Evolutionary conservation across 2,888 invertebrate genomes (phyloP).

Genomic region (Meiosimyza decipiens): DNA sequence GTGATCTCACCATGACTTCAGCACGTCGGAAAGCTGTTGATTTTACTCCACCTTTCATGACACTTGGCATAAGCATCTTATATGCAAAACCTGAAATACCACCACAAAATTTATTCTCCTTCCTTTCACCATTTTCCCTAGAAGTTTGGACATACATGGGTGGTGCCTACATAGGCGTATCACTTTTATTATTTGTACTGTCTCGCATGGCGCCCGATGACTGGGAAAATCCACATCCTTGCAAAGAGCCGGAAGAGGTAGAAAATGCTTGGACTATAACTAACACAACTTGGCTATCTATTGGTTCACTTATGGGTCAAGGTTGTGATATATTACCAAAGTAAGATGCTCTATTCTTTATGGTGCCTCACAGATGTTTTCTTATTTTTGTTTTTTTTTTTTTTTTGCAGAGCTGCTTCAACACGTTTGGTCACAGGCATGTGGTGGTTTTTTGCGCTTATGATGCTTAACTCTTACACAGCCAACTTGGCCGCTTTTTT

Average conservation of each 20-base stretch:
- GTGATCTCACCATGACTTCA: slow-evolving; percentile 95
- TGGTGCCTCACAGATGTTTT: background rate
- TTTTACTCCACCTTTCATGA: slow-evolving; percentile 98
- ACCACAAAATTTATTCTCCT: slow-evolving; percentile 85
- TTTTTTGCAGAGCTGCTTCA: slow-evolving; percentile 78
- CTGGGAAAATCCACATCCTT: slow-evolving; percentile 94
- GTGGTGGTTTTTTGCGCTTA: slow-evolving; percentile 95
- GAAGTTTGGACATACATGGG: slow-evolving; percentile 94
- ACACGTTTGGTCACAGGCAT: slow-evolving; percentile 88
- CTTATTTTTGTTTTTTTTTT: background rate
- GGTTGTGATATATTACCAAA: slow-evolving; percentile 93
- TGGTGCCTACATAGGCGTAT: slow-evolving; percentile 85
- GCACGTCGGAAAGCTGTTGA: slow-evolving; percentile 88
- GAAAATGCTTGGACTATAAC: slow-evolving; percentile 88
- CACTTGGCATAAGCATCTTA: slow-evolving; percentile 90
- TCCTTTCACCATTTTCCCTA: slow-evolving; percentile 87
- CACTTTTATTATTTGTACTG: slow-evolving; percentile 83
- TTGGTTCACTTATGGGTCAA: slow-evolving; percentile 92
- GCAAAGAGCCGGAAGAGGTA: slow-evolving; percentile 85
- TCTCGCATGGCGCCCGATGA: slow-evolving; percentile 90
- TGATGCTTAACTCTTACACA: slow-evolving; percentile 93
- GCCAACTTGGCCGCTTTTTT: slow-evolving; percentile 95
- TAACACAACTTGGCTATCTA: slow-evolving; percentile 93
- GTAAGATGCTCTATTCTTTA: slow-evolving; percentile 68
- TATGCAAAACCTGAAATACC: slow-evolving; percentile 83